phyloP scores from a whole-genome alignment of 2,888 invertebrate species.

The Subacronicta megacephala region DNA sequence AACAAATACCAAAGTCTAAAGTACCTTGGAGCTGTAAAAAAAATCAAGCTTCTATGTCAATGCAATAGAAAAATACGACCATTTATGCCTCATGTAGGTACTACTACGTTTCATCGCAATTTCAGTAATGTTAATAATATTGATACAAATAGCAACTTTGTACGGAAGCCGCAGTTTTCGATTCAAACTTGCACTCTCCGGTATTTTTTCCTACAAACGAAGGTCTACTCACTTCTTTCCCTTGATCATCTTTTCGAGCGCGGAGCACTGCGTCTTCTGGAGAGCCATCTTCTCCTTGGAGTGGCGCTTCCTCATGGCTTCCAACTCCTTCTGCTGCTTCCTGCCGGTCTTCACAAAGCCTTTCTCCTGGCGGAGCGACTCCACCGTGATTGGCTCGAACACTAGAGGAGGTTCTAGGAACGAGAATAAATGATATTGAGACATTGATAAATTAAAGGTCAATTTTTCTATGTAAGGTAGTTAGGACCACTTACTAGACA shows the following conservation, averaged over 20 bases:
- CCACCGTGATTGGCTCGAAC: slow-evolving; percentile 97
- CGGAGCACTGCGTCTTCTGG: slow-evolving; percentile 97
- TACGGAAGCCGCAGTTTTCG: too few relatives aligned
- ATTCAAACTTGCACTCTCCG: too few relatives aligned
- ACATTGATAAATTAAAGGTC: neutral
- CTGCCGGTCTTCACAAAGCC: slow-evolving; percentile 97
- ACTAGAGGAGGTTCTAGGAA: slow-evolving; percentile 91
- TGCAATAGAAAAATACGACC: too few relatives aligned
- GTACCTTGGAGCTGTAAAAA: too few relatives aligned
- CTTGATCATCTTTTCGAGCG: slow-evolving; percentile 97
- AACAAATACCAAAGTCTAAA: too few relatives aligned
- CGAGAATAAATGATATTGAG: neutral
- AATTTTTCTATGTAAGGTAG: too few relatives aligned
- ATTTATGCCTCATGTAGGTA: too few relatives aligned
- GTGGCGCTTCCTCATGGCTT: slow-evolving; percentile 97
- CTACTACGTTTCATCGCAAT: too few relatives aligned
- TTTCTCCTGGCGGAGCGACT: slow-evolving; percentile 96
- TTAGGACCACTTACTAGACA: neutral
- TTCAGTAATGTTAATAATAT: too few relatives aligned
- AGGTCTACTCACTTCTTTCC: slow-evolving; percentile 95
- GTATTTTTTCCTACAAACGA: too few relatives aligned
- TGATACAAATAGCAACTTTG: too few relatives aligned
- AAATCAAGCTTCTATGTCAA: too few relatives aligned
- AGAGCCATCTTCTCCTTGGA: slow-evolving; percentile 96
- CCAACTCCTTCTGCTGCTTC: slow-evolving; percentile 98